A percentile compares a stretch with the other conserved stretches of the same genome.
Evolutionary conservation across 2,888 invertebrate species (phyloP).

Genomic region (Zygothrica quintamaculata): DNA sequence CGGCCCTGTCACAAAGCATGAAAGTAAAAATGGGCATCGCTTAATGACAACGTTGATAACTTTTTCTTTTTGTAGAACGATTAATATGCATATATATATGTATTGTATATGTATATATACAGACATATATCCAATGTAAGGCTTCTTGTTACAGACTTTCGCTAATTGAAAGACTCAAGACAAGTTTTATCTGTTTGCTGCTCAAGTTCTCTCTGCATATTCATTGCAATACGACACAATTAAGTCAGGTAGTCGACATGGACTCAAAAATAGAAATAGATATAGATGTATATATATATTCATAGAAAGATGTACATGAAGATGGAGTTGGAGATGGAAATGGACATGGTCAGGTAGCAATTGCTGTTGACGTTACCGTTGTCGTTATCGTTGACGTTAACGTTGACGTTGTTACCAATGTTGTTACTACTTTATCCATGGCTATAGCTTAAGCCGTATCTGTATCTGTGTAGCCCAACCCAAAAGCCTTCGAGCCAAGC

Average conservation of each 20-base stretch:
- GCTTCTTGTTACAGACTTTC: conserved; percentile 63
- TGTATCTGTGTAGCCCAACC: conserved; percentile 36
- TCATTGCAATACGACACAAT: conserved; percentile 76
- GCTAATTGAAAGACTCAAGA: conserved; percentile 69
- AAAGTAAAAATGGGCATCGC: conserved; percentile 69
- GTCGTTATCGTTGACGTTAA: background rate
- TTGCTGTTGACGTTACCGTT: background rate
- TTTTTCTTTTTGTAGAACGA: conserved; percentile 72
- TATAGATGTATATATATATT: background rate
- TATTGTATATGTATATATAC: too few species aligned
- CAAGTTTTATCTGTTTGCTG: conserved; percentile 29
- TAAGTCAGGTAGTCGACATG: conserved; percentile 51
- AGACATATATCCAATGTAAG: conserved; percentile 42
- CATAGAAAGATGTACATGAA: background rate
- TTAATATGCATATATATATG: conserved; percentile 59
- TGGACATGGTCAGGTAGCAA: conserved; percentile 39
- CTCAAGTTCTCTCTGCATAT: conserved; percentile 48
- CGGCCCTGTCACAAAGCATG: conserved; percentile 49
- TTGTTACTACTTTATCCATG: background rate
- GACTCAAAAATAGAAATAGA: background rate
- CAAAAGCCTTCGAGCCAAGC: conserved; percentile 43
- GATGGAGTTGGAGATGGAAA: background rate
- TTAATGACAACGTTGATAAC: conserved; percentile 56
- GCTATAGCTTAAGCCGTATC: conserved; percentile 4
- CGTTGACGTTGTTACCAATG: background rate